Evolutionary conservation across 2,113 vertebrate species (phyloP).

Genomic region (Taxidea taxus): DNA sequence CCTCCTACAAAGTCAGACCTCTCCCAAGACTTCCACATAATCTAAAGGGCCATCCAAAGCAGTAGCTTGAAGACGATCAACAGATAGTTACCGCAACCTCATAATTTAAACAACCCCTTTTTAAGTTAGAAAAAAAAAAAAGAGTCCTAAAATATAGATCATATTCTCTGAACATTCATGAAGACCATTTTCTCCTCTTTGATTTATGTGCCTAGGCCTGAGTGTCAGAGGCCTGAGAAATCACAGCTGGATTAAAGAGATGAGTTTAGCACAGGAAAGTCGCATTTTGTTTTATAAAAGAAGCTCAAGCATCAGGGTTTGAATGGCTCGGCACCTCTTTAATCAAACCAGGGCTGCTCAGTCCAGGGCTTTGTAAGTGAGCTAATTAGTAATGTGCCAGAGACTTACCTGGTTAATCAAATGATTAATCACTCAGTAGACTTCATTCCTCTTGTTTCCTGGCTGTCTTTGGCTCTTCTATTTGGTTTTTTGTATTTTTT

Average conservation of each 20-base stretch:
- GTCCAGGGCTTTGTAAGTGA: slow-evolving; percentile 59
- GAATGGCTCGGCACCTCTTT: slow-evolving; percentile 54
- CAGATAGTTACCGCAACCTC: slow-evolving; percentile 50
- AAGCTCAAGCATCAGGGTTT: slow-evolving; percentile 36
- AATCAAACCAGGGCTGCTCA: slow-evolving; percentile 64
- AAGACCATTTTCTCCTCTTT: slow-evolving; percentile 42
- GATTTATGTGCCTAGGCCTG: slow-evolving; percentile 66
- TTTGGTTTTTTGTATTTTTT: slow-evolving; percentile 35
- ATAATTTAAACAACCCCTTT: slow-evolving; percentile 52
- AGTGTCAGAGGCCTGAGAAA: slow-evolving; percentile 56
- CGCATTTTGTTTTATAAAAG: slow-evolving; percentile 61
- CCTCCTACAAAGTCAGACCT: background rate
- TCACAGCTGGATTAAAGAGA: slow-evolving; percentile 59
- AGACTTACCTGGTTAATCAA: slow-evolving; percentile 75
- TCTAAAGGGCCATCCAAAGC: slow-evolving; percentile 31
- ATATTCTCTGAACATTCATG: slow-evolving; percentile 35
- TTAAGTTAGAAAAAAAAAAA: slow-evolving; percentile 27
- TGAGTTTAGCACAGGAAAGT: slow-evolving; percentile 50
- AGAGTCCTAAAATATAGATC: background rate
- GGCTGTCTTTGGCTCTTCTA: slow-evolving; percentile 65
- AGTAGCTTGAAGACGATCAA: slow-evolving; percentile 49
- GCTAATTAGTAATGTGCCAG: slow-evolving; percentile 69
- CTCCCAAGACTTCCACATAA: slow-evolving; percentile 38
- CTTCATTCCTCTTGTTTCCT: slow-evolving; percentile 68
- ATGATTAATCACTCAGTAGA: slow-evolving; percentile 64